Percentiles rank a stretch among this genome's conserved stretches.
Evolutionary conservation across 1,140 invertebrate species (phyloP).

Genomic region (Varroa destructor): DNA sequence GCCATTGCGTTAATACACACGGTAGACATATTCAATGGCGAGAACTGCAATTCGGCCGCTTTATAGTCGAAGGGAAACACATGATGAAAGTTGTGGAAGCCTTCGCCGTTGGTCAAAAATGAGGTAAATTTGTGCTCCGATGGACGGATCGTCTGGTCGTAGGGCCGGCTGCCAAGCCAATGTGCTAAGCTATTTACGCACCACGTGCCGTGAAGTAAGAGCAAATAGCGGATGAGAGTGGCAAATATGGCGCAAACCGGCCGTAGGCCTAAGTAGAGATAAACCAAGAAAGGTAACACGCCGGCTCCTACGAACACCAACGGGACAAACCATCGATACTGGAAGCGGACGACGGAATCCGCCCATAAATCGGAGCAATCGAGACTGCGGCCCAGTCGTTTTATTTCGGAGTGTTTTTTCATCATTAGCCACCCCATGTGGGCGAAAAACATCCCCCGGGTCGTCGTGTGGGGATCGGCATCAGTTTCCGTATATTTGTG

Average conservation of each 20-base stretch:
- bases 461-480: conserved; percentile 89
- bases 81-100: conserved; percentile 90
- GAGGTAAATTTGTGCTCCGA: conserved; percentile 50
- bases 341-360: conserved; percentile 71
- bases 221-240: conserved; percentile 42
- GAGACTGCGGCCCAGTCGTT: conserved; percentile 64
- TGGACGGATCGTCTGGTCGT: conserved; percentile 65
- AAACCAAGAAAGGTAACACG: conserved; percentile 42
- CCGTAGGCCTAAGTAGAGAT: conserved; percentile 43
- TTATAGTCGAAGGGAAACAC: conserved; percentile 88
- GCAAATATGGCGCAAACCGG: conserved; percentile 41
- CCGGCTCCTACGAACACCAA: conserved; percentile 42
- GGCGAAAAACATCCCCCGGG: conserved; percentile 50
- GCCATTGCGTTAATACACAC: conserved; percentile 46
- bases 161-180: conserved; percentile 74
- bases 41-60: conserved; percentile 51
- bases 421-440: conserved; percentile 35
- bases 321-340: conserved; percentile 49
- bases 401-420: conserved; percentile 77
- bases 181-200: conserved; percentile 90
- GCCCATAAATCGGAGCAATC: conserved; percentile 71
- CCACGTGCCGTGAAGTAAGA: conserved; percentile 68
- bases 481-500: conserved; percentile 93
- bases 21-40: conserved; percentile 44
- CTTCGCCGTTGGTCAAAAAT: conserved; percentile 55